A percentile compares a stretch with the other conserved stretches of the same genome.
Conservation (phyloP, 2,113 vertebrate genomes). For the Entomyzon cyanotis region DNA sequence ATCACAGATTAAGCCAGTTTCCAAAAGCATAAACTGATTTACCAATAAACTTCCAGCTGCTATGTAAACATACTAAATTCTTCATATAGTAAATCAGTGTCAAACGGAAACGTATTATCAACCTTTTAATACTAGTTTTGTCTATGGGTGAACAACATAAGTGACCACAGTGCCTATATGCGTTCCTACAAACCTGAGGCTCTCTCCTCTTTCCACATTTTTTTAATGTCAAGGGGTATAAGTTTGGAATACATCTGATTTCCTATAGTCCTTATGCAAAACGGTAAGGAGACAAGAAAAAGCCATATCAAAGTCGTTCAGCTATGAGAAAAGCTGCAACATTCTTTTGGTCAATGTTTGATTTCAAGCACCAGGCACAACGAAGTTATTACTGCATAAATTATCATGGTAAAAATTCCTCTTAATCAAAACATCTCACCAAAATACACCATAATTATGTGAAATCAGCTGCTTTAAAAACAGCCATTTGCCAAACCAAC, state of each 20-base stretch:
- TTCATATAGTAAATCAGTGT: background rate
- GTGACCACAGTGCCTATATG: background rate
- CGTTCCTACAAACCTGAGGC: background rate
- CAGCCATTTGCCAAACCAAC: background rate
- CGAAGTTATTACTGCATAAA: background rate
- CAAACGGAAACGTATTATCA: background rate
- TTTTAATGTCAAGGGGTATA: background rate
- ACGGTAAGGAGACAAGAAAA: background rate
- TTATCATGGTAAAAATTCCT: background rate
- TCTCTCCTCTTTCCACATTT: background rate
- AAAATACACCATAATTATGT: background rate
- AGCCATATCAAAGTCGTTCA: background rate
- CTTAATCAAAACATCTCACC: background rate
- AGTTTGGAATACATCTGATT: background rate
- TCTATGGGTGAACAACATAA: background rate
- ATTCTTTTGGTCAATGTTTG: background rate
- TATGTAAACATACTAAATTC: background rate
- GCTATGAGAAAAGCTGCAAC: background rate
- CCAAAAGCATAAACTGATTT: background rate
- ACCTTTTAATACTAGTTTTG: background rate
- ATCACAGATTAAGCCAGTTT: background rate
- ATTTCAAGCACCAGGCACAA: background rate
- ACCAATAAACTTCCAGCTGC: background rate
- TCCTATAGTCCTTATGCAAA: background rate
- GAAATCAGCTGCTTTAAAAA: background rate